Conservation (phyloP, 1,140 invertebrate genomes). For the Leptinotarsa defecta region DNA sequence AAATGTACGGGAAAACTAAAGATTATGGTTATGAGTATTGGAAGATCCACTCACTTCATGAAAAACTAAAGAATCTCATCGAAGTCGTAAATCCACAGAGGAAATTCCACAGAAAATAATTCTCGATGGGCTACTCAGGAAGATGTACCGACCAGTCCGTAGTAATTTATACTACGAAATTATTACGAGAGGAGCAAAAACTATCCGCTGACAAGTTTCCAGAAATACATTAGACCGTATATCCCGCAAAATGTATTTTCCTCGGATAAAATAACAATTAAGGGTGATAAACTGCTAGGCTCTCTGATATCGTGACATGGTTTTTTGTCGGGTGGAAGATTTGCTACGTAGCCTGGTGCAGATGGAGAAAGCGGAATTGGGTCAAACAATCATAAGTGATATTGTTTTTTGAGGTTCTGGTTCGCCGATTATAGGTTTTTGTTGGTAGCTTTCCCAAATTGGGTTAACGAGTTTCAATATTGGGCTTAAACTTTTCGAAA, state of each 20-base stretch:
- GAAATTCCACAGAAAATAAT: not conserved
- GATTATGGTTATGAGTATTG: too few species aligned
- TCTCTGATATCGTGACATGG: slow-evolving; percentile 16
- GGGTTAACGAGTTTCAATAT: too few species aligned
- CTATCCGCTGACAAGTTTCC: slow-evolving; percentile 15
- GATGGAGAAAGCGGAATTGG: not conserved
- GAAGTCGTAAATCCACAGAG: too few species aligned
- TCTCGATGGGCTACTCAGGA: not conserved
- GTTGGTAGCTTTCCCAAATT: too few species aligned
- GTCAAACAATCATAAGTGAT: slow-evolving; percentile 18
- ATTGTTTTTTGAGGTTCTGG: slow-evolving; percentile 2
- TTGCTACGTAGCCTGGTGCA: slow-evolving; percentile 8
- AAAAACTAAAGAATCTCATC: too few species aligned
- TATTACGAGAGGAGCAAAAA: slow-evolving; percentile 17
- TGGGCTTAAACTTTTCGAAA: too few species aligned
- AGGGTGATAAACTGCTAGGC: slow-evolving; percentile 23
- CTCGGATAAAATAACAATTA: slow-evolving; percentile 25
- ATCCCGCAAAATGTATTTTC: slow-evolving; percentile 20
- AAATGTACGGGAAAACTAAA: too few species aligned
- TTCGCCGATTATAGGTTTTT: too few species aligned
- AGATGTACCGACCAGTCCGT: not conserved
- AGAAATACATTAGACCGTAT: slow-evolving; percentile 2
- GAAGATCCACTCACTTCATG: too few species aligned
- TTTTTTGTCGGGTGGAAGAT: slow-evolving; percentile 13
- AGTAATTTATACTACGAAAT: slow-evolving; percentile 19